Conservation (phyloP, 2,888 invertebrate species). For the Hydraecia micacea region DNA sequence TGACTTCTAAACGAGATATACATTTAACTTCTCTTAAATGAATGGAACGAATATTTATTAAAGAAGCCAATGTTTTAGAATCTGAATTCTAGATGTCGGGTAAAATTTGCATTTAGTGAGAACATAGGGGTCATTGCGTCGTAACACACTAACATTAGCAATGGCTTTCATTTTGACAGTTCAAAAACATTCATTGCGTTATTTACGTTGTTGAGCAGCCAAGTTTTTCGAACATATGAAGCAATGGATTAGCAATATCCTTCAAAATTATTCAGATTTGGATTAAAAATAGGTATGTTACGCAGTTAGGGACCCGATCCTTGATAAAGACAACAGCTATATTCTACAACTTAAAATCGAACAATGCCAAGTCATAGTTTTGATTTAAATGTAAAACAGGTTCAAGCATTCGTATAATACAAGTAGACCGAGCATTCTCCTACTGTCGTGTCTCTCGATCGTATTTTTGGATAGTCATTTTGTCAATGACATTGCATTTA, state of each 20-base stretch:
- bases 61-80: neutral
- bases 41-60: neutral
- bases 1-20: neutral
- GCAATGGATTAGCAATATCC: neutral
- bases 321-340: neutral
- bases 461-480: slow-evolving; percentile 69
- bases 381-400: slow-evolving; percentile 51
- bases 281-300: too few relatives aligned
- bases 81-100: neutral
- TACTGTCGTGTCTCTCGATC: slow-evolving; percentile 65
- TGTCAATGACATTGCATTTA: slow-evolving; percentile 70
- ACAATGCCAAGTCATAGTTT: slow-evolving; percentile 19
- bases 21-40: neutral
- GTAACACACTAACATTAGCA: too few relatives aligned
- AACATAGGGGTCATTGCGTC: neutral
- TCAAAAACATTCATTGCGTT: neutral
- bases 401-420: slow-evolving; percentile 25
- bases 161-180: neutral
- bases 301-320: neutral
- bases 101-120: neutral
- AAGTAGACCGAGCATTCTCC: slow-evolving; percentile 26
- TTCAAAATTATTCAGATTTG: neutral
- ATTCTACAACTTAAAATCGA: neutral
- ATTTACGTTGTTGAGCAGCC: neutral
- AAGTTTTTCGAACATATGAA: neutral